Conservation (phyloP, 2,113 vertebrate species). For the Takifugu flavidus region DNA sequence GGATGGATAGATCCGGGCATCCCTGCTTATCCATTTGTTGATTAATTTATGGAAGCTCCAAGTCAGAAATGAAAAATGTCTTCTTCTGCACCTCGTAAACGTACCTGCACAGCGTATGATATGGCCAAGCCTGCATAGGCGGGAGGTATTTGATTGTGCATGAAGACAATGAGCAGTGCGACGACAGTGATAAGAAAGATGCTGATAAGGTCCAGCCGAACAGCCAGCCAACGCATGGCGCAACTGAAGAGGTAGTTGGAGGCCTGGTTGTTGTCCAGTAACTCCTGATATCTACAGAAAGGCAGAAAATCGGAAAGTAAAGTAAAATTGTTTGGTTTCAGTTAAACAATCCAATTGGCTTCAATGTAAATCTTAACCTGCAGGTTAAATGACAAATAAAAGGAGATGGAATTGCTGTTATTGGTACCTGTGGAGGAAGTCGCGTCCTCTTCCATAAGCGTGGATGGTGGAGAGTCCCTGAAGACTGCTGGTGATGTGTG, state of each 20-base stretch:
- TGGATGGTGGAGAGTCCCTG: constrained; percentile 82
- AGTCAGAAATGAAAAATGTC: too few relatives aligned
- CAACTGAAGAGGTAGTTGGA: constrained; percentile 80
- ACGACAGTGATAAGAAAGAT: constrained; percentile 75
- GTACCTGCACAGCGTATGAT: constrained; percentile 79
- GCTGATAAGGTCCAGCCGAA: constrained; percentile 81
- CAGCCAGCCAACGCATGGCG: constrained; percentile 78
- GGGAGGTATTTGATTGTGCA: constrained; percentile 77
- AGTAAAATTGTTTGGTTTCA: too few relatives aligned
- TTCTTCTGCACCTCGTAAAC: constrained; percentile 9
- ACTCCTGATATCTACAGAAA: constrained; percentile 73
- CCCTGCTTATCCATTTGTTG: too few relatives aligned
- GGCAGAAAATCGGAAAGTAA: constrained; percentile 13
- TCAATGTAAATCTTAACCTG: background rate
- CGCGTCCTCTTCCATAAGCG: constrained; percentile 70
- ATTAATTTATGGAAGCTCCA: too few relatives aligned
- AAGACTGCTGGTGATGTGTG: constrained; percentile 80
- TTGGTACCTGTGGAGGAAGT: constrained; percentile 74
- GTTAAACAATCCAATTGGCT: background rate
- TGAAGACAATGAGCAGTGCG: constrained; percentile 77
- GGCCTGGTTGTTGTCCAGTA: constrained; percentile 80
- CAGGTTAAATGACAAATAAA: constrained; percentile 5
- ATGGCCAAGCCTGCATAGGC: constrained; percentile 80
- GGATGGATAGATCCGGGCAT: too few relatives aligned
- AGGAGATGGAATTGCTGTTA: constrained; percentile 23